Evolutionary conservation across 1,140 invertebrate genomes (phyloP), one percentile per base, ranked within the genome.

Genomic region (Drosophila malerkotliana): DNA sequence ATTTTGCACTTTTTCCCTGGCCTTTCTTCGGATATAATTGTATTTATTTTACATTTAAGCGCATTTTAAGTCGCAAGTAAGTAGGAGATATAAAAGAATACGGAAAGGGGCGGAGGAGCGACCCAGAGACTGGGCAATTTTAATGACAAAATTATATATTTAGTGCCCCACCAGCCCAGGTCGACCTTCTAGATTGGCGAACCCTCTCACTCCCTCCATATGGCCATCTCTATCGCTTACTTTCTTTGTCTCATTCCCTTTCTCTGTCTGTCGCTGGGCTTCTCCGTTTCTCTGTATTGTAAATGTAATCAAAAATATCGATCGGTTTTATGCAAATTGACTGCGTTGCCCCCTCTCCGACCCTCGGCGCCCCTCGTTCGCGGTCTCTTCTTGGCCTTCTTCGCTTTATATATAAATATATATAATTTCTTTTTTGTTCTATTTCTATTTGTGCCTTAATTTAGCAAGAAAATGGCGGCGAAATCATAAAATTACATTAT

Each of bases 301-400:
- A 87, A 85, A 87, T 85, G 81, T 87, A 87, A 87, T 87, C 83
- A 87, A 88, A 87, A 87, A 88, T 90, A 91, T 91, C 90, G 90
- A 91, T 85, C 81, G 81, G 81, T 87, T 91, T 91, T 91, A 91
- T 91, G 90, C 85, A 91, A 91, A 91, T 91, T 91, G 90, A 91
- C 84, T 91, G 84, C 82, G 79, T 52, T 72, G 55, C 60, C 67
- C 34, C 39, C 21, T 21, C 21, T 21, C 21, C 21, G 21, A 21
- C 21, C 44, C 14, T 15, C n/a, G 47, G 8, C 41, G 49, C 59
- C 44, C 41, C 48, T 34, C 60, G 67, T 58, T 58, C 59, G 69
- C 82, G 61, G 57, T 72, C 51, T 68, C 77, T 67, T 58, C 68
- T 73, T 73, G 47, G 41, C 56, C 30, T 59, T 72, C 51, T 56